Evolutionary conservation across 2,888 invertebrate genomes (phyloP), one percentile per base, ranked within the genome.

Genomic region (Pantelozetes paolii): DNA sequence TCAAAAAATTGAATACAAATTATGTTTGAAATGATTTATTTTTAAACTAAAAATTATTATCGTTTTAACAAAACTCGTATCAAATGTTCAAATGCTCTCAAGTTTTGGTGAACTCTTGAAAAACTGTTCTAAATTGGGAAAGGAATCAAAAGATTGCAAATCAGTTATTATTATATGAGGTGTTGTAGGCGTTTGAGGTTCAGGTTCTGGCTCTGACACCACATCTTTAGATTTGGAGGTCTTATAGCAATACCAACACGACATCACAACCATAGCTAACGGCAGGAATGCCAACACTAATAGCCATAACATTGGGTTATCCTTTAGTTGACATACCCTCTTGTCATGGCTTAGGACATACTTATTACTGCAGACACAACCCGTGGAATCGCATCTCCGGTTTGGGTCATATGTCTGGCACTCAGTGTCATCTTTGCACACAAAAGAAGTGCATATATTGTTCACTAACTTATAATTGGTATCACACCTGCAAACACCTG

Each of bases 211-310:
- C 26, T 28, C 40, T 8, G 23, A 2, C 20, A 20, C 42, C 2
- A 13, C 20, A 1, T 67, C 67, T 23, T 36, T 67, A 42, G 67
- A 23, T 42, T 67, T 40, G n/a, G 67, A 18, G 2, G 23, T 67
- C 23, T 36, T 36, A 26, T 42, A 67, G 42, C 67, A 67, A 42
- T 67, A 67, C 36, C 42, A 67, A 26, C 67, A 67, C 67, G 67
- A 67, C 67, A 67, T 40, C 26, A 36, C 6, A 6, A 67, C 23
- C 13, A 67, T 11, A 11, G 20, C n/a, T 26, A 67, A 42, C 3
- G 67, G 67, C 42, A 67, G 8, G 13, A 67, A 13, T 2, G 67
- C 67, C 32, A 67, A 67, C 23, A 67, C 42, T 20, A 67, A 67
- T 13, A 67, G 67, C 67, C 67, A 67, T 36, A 67, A 13, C 67